Conservation (phyloP, 2,113 vertebrate genomes). For the Eulemur macaco region DNA sequence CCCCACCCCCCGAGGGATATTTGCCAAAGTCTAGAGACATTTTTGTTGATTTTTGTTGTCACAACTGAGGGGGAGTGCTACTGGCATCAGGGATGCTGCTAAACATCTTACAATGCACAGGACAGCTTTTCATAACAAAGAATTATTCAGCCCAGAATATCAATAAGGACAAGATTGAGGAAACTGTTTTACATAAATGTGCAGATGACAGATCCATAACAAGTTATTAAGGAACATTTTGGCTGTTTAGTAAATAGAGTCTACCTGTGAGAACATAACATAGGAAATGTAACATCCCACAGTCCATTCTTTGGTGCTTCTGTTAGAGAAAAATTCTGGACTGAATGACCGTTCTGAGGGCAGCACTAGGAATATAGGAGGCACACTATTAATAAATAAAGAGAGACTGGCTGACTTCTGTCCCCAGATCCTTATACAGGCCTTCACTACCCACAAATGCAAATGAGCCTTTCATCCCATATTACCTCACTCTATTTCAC, state of each 20-base stretch:
- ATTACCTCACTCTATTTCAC: neutral
- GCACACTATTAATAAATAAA: neutral
- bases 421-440: neutral
- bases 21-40: neutral
- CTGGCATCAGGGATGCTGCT: neutral
- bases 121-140: neutral
- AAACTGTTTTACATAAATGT: conserved; percentile 1
- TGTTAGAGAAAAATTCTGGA: conserved; percentile 9
- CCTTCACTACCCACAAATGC: neutral
- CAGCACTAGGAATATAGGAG: neutral
- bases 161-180: neutral
- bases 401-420: neutral
- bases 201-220: neutral
- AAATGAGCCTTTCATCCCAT: neutral
- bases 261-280: neutral
- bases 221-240: neutral
- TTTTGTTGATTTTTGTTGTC: neutral
- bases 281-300: neutral
- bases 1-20: neutral
- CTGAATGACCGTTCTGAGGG: neutral
- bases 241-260: neutral
- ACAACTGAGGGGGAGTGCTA: neutral
- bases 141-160: neutral
- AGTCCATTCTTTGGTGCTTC: neutral
- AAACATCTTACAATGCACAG: neutral